Conservation (phyloP, 2,113 vertebrate species). For the Brachypodius melanocephalos region DNA sequence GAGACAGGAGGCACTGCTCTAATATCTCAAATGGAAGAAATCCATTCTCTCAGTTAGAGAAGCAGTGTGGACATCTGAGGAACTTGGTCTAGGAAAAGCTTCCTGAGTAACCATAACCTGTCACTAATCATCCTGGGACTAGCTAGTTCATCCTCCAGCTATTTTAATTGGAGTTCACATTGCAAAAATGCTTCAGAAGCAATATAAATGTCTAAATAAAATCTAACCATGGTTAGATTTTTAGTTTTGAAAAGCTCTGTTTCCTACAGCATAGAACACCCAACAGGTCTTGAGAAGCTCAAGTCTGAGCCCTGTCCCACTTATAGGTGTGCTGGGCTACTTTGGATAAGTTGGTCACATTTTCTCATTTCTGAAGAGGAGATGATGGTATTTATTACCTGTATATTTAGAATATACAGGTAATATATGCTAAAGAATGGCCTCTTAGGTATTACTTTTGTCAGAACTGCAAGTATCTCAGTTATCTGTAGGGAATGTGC, state of each 20-base stretch:
- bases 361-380: neutral
- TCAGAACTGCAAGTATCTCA: neutral
- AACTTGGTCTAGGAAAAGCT: neutral
- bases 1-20: neutral
- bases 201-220: neutral
- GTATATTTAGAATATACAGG: neutral
- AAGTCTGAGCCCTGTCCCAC: neutral
- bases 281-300: neutral
- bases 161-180: neutral
- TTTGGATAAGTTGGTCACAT: neutral
- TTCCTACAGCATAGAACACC: neutral
- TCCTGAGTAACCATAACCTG: neutral
- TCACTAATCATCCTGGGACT: neutral
- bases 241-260: neutral
- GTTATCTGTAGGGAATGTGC: neutral
- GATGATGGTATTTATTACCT: neutral
- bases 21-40: neutral
- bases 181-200: neutral
- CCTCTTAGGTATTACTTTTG: neutral
- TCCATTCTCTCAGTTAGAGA: neutral
- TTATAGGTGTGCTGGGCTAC: rapidly evolving
- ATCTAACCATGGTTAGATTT: rapidly evolving
- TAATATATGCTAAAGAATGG: neutral
- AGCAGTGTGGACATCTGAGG: neutral
- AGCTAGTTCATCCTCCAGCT: neutral